phyloP scores from a whole-genome alignment of 2,888 invertebrate genomes.

The Xylota sylvarum region DNA sequence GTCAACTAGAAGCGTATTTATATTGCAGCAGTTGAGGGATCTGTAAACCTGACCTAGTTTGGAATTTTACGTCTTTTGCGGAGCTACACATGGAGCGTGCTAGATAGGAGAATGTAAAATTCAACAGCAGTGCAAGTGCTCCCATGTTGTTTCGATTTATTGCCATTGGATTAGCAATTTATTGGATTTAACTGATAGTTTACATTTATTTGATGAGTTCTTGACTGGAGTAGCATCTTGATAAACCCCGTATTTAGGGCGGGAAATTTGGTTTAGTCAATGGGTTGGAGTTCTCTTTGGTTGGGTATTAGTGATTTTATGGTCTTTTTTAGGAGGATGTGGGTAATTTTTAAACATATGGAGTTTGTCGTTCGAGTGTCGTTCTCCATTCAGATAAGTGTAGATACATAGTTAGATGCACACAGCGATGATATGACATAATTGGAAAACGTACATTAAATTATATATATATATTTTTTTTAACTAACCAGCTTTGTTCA shows the following conservation, averaged over 20 bases:
- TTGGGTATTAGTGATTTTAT: background rate
- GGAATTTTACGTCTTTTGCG: conserved; percentile 26
- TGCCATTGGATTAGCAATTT: conserved; percentile 59
- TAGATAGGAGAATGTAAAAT: conserved; percentile 14
- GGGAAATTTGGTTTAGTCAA: background rate
- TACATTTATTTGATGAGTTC: conserved; percentile 59
- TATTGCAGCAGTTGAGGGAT: conserved; percentile 61
- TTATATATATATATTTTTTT: too few relatives aligned
- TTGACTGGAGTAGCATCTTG: conserved; percentile 14
- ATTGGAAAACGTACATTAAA: too few relatives aligned
- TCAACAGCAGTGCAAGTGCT: conserved; percentile 44
- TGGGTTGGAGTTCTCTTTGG: background rate
- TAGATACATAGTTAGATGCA: too few relatives aligned
- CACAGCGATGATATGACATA: too few relatives aligned
- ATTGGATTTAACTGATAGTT: conserved; percentile 64
- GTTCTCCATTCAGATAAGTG: too few relatives aligned
- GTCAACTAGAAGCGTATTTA: conserved; percentile 64
- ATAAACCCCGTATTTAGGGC: background rate
- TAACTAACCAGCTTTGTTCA: too few relatives aligned
- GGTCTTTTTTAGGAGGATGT: background rate
- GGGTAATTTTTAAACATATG: background rate
- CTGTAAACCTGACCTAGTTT: conserved; percentile 71
- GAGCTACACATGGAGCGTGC: background rate
- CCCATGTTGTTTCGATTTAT: conserved; percentile 58
- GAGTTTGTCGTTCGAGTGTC: too few relatives aligned